Evolutionary conservation across 1,140 invertebrate species (phyloP).

Genomic region (Psix sp.): DNA sequence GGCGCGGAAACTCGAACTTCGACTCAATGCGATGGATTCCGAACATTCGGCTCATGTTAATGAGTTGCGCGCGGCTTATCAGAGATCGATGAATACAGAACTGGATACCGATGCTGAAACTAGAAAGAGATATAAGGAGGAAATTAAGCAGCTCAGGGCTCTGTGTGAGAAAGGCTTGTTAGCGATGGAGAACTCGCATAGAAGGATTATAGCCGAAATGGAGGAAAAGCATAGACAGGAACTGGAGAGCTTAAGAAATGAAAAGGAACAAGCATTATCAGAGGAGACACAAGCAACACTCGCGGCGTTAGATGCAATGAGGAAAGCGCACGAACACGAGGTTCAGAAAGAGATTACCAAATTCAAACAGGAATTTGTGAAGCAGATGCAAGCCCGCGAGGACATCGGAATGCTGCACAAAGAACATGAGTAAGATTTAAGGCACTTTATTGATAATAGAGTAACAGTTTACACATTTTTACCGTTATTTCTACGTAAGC

Average conservation of each 20-base stretch:
- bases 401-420: constrained; percentile 78
- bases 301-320: constrained; percentile 92
- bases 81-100: constrained; percentile 76
- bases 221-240: constrained; percentile 90
- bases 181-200: constrained; percentile 92
- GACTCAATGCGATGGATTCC: constrained; percentile 83
- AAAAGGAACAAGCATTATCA: constrained; percentile 92
- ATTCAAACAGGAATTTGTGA: constrained; percentile 91
- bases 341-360: constrained; percentile 91
- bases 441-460: no score
- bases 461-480: no score
- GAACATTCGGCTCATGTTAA: constrained; percentile 88
- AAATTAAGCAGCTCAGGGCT: constrained; percentile 89
- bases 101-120: constrained; percentile 82
- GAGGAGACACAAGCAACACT: constrained; percentile 91
- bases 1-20: constrained; percentile 82
- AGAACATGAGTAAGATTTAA: constrained; percentile 81
- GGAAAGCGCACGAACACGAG: constrained; percentile 94
- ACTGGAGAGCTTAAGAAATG: constrained; percentile 82
- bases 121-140: constrained; percentile 86
- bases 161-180: constrained; percentile 91
- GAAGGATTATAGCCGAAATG: constrained; percentile 88
- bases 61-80: constrained; percentile 83
- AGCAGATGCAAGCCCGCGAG: constrained; percentile 81
- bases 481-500: no score